Base-by-base conservation (phyloP, 2,888 invertebrate genomes). In the Apodemia mormo region DNA sequence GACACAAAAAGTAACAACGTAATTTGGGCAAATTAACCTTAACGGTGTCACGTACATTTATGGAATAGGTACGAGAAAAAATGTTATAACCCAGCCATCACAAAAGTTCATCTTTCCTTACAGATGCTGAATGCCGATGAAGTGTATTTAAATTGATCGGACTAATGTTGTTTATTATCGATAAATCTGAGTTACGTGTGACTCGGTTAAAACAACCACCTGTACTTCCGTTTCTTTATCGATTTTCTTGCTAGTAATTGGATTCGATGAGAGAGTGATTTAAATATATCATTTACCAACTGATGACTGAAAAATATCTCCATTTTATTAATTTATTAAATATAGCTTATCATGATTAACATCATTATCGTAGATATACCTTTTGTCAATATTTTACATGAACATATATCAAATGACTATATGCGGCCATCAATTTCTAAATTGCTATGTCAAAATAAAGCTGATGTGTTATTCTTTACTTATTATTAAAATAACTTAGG, bases 1-100 rank as follows among this genome's bases (percentile, higher is more conserved):
- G 78, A 78, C 64, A 65, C 58, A 74, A 76, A 82, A 84, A 85
- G 83, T 80, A 78, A 82, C 79, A 77, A 79, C 76, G 80, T 84
- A 82, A 86, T 85, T 82, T 79, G 79, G 81, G 82, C 79, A 86
- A 88, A 91, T 89, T 88, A 83, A 84, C 81, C 85, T 80, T 86
- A 82, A 82, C 82, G 80, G 76, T 85, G 87, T 88, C 90, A 90
- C 89, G 89, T 91, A 85, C 77, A 54, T 75, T 77, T 73, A 22
- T 75, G 74, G 78, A 81, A 84, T 83, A 82, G 81, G 79, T 74
- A 70, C 68, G 73, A 72, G 71, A 76, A 78, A 81, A 86, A 83
- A 83, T 74, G 76, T 69, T 75, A 80, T 75, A 73, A 72, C 68
- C 72, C 69, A 22, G 67, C 71, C 67, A 70, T 73, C 65, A 74